These are phyloP conservation scores for Anguilla japonica DNA, from an alignment of 2,113 vertebrate genomes.

Conservation along the genomic window DNA sequence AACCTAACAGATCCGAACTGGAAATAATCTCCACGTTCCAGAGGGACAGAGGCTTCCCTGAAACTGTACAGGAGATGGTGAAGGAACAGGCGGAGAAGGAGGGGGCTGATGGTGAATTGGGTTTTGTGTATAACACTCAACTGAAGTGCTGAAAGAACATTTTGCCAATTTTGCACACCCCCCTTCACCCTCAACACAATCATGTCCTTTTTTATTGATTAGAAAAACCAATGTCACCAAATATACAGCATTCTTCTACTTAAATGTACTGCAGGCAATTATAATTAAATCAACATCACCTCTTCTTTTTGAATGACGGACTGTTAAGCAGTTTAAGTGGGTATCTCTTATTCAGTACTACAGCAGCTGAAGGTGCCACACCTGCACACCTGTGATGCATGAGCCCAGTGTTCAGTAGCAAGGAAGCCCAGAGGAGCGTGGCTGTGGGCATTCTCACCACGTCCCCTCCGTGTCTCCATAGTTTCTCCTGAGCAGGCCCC, in stretches of 20 bases:
- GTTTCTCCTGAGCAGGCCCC: slow-evolving; percentile 31
- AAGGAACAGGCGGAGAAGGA: slow-evolving; percentile 56
- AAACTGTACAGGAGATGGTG: slow-evolving; percentile 59
- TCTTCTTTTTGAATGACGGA: background rate
- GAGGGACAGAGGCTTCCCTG: slow-evolving; percentile 58
- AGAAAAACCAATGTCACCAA: background rate
- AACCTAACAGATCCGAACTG: slow-evolving; percentile 62
- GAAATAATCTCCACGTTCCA: slow-evolving; percentile 63
- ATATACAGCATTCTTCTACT: background rate
- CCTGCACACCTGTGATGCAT: background rate
- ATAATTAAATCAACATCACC: background rate
- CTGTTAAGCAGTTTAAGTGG: background rate
- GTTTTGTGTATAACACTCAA: background rate
- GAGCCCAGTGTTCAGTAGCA: background rate
- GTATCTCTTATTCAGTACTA: too few relatives aligned
- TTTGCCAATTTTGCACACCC: background rate
- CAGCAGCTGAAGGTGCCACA: background rate
- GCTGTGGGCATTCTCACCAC: background rate
- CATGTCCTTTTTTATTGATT: background rate
- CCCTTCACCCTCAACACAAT: too few relatives aligned
- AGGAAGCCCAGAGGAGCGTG: background rate
- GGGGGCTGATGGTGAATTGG: slow-evolving; percentile 36
- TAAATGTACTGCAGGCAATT: background rate
- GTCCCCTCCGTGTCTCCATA: slow-evolving; percentile 12
- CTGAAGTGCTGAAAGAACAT: background rate